These are phyloP conservation scores for Chlorodrepanis virens DNA, from an alignment of 2,113 vertebrate genomes.

Conservation along the genomic window DNA sequence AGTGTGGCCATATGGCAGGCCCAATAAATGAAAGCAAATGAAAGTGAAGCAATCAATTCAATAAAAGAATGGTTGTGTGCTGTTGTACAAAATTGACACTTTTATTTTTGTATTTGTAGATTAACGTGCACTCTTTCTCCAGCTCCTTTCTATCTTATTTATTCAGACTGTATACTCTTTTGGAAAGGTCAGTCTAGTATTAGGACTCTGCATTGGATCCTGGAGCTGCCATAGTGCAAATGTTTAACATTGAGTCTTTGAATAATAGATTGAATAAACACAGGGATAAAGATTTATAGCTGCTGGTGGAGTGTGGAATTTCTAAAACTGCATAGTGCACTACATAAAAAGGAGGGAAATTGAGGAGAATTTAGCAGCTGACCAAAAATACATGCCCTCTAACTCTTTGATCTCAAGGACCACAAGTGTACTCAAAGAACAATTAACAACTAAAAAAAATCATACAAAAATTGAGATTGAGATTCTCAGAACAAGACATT, in stretches of 20 bases:
- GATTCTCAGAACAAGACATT: not conserved
- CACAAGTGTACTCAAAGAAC: not conserved
- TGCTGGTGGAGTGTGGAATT: not conserved
- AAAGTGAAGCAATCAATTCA: not conserved
- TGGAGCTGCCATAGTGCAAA: not conserved
- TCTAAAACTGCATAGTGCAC: not conserved
- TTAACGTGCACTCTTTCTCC: not conserved
- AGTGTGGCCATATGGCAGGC: conserved; percentile 3
- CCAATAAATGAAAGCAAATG: conserved; percentile 30
- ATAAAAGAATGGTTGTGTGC: not conserved
- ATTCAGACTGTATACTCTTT: not conserved
- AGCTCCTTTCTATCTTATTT: not conserved
- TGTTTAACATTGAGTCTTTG: not conserved
- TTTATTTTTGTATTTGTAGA: not conserved
- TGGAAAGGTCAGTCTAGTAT: not conserved
- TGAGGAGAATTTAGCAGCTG: not conserved
- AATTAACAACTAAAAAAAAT: not conserved
- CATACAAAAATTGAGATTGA: not conserved
- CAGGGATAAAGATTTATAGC: not conserved
- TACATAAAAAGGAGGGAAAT: not conserved
- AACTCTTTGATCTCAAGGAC: not conserved
- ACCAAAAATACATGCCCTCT: not conserved
- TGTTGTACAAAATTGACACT: not conserved
- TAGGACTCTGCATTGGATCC: not conserved
- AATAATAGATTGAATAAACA: conserved; percentile 20